These are phyloP conservation scores for Mycetomoellerius zeteki DNA, from an alignment of 1,140 invertebrate species.

Conservation along the genomic window DNA sequence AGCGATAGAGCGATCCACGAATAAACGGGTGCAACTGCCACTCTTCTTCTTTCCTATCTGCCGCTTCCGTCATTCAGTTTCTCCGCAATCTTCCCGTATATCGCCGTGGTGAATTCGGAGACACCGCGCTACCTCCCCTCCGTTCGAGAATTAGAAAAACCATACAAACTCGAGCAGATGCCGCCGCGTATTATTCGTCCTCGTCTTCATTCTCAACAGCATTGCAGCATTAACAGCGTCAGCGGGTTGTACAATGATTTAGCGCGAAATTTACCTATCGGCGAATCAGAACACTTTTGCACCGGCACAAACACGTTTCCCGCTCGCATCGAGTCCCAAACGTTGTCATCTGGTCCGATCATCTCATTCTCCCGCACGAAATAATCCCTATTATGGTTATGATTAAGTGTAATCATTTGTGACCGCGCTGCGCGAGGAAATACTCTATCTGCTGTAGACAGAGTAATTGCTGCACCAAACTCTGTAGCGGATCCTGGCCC, in stretches of 20 bases:
- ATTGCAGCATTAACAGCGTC: conserved; percentile 8
- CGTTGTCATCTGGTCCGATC: background rate
- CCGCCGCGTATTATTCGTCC: conserved; percentile 11
- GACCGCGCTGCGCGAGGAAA: conserved; percentile 83
- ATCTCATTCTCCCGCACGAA: background rate
- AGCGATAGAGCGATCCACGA: conserved; percentile 1
- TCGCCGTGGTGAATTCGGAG: conserved; percentile 1
- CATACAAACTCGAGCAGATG: conserved; percentile 46
- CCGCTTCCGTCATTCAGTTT: conserved; percentile 28
- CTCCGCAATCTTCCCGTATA: conserved; percentile 29
- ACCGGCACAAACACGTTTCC: conserved; percentile 45
- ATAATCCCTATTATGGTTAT: background rate
- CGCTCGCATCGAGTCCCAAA: conserved; percentile 31
- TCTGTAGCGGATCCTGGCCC: conserved; percentile 84
- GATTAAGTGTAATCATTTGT: conserved; percentile 74
- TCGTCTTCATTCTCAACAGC: conserved; percentile 37
- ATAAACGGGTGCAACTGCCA: background rate
- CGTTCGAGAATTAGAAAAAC: conserved; percentile 50
- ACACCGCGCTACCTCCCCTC: conserved; percentile 59
- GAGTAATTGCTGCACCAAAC: conserved; percentile 84
- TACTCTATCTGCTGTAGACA: conserved; percentile 83
- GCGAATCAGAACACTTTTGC: conserved; percentile 28
- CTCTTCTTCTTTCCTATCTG: conserved; percentile 1
- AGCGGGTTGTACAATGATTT: conserved; percentile 12
- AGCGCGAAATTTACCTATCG: background rate